A percentile compares a stretch with the other conserved stretches of the same genome.
These are phyloP conservation scores for Conus ventricosus DNA, from an alignment of 1,140 invertebrate species.

Conservation along the genomic window DNA sequence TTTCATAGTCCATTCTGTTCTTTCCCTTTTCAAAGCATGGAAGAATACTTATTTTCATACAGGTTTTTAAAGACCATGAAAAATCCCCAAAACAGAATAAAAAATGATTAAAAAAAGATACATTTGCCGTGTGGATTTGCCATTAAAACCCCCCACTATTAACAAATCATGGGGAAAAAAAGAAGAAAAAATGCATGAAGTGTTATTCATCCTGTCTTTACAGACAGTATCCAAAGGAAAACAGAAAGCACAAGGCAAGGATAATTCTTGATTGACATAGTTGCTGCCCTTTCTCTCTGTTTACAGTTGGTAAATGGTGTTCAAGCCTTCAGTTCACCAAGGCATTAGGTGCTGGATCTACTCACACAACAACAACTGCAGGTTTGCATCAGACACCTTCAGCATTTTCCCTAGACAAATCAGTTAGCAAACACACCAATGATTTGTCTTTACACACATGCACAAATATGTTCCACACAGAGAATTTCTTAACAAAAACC, in stretches of 20 bases:
- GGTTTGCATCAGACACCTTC: slow-evolving; percentile 34
- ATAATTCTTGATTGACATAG: not conserved
- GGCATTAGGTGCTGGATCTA: not conserved
- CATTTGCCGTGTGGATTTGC: not conserved
- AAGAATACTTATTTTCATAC: no score
- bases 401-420: slow-evolving; percentile 22
- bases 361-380: slow-evolving; percentile 35
- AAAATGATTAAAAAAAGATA: not conserved
- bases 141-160: no score
- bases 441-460: not conserved
- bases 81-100: not conserved
- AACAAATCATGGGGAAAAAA: no score
- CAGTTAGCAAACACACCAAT: not conserved
- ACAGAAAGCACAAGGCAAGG: not conserved
- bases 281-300: not conserved
- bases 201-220: not conserved
- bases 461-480: not conserved
- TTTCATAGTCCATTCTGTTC: not conserved
- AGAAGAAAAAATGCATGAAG: not conserved
- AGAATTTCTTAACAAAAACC: no score
- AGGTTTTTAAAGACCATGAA: not conserved
- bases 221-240: not conserved
- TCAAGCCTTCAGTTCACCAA: not conserved
- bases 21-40: no score
- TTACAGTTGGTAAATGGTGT: not conserved